Conservation (phyloP, 1,140 invertebrate genomes). For the Anastrepha ludens region DNA sequence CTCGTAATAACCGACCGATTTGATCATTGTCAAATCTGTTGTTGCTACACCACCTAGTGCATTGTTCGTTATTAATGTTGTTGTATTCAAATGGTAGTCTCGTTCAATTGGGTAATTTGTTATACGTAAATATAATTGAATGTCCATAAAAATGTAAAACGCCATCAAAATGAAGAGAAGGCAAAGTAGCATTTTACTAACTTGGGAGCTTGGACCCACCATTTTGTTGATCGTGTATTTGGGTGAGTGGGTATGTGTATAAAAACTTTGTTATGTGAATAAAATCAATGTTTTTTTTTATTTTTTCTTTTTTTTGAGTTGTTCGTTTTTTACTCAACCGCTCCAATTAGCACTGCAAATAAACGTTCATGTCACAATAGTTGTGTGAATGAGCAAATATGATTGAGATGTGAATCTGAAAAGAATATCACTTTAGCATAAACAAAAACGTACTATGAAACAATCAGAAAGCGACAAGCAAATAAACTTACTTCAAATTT, state of each 20-base stretch:
- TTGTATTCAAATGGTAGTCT: slow-evolving; percentile 68
- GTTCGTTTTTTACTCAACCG: slow-evolving; percentile 24
- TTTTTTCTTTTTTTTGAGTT: not conserved
- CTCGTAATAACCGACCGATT: slow-evolving; percentile 74
- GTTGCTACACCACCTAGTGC: slow-evolving; percentile 47
- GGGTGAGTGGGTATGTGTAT: not conserved
- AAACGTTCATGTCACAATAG: slow-evolving; percentile 44
- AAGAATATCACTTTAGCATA: slow-evolving; percentile 22
- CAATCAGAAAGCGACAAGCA: not conserved
- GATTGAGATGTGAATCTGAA: slow-evolving; percentile 43
- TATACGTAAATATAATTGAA: slow-evolving; percentile 78
- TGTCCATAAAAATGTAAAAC: slow-evolving; percentile 79
- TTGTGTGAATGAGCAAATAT: slow-evolving; percentile 35
- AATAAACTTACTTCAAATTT: not conserved
- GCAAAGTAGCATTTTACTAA: slow-evolving; percentile 77
- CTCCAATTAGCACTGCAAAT: slow-evolving; percentile 35
- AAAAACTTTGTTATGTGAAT: slow-evolving; percentile 2
- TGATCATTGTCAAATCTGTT: slow-evolving; percentile 62
- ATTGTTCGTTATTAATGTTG: slow-evolving; percentile 54
- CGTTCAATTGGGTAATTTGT: slow-evolving; percentile 77
- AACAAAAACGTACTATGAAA: not conserved
- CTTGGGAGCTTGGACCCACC: slow-evolving; percentile 77
- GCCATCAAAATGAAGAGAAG: slow-evolving; percentile 75
- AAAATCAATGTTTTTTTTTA: not conserved
- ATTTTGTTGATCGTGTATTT: slow-evolving; percentile 63